Conservation (phyloP, 2,113 vertebrate genomes). For the Tyto alba region DNA sequence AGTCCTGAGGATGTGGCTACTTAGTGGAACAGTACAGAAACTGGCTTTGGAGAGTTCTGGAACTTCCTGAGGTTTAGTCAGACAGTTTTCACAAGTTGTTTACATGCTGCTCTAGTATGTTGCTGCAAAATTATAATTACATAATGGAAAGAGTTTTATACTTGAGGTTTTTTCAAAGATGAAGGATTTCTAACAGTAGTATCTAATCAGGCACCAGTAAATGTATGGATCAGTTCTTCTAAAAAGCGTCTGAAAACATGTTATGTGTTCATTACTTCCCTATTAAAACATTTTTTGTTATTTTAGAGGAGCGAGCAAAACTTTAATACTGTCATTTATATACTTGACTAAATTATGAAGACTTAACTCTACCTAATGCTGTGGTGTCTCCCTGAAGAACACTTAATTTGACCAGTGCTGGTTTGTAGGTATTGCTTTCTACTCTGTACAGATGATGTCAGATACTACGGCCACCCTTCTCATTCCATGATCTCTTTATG, state of each 20-base stretch:
- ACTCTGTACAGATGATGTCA: not conserved
- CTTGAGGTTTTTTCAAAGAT: not conserved
- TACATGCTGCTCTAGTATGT: not conserved
- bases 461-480: not conserved
- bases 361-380: not conserved
- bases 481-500: not conserved
- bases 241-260: not conserved
- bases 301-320: not conserved
- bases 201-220: not conserved
- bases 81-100: not conserved
- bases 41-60: not conserved
- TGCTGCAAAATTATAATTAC: not conserved
- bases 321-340: not conserved
- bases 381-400: not conserved
- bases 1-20: not conserved
- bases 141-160: not conserved
- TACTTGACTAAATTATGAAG: not conserved
- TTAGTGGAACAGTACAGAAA: not conserved
- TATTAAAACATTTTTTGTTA: not conserved
- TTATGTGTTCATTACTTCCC: not conserved
- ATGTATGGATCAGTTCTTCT: not conserved
- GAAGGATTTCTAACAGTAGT: not conserved
- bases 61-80: not conserved
- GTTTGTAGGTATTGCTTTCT: not conserved
- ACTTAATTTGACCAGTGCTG: not conserved